These are phyloP conservation scores for Dolichoris vasculosae DNA, from an alignment of 1,140 invertebrate species.

Conservation along the genomic window DNA sequence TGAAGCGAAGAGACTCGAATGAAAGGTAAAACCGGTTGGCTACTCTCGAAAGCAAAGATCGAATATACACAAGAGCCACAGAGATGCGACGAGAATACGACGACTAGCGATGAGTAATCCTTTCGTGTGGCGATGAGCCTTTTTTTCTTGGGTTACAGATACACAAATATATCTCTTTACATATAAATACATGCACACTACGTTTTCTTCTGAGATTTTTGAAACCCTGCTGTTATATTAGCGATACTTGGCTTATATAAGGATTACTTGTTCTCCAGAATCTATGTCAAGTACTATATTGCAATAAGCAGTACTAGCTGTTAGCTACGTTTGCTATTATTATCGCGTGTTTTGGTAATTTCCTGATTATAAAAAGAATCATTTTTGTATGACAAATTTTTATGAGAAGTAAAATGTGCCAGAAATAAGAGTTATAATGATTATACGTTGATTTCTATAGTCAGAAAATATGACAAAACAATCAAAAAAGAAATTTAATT, in stretches of 20 bases:
- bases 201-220: slow-evolving; percentile 23
- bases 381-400: too few relatives aligned
- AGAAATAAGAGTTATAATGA: too few relatives aligned
- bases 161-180: background rate
- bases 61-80: slow-evolving; percentile 39
- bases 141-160: slow-evolving; percentile 5
- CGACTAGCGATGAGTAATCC: slow-evolving; percentile 47
- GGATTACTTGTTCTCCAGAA: slow-evolving; percentile 3
- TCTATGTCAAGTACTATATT: slow-evolving; percentile 39
- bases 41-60: slow-evolving; percentile 25
- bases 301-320: background rate
- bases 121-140: slow-evolving; percentile 33
- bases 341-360: too few relatives aligned
- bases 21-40: slow-evolving; percentile 47
- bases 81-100: background rate
- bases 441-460: too few relatives aligned
- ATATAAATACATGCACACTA: background rate
- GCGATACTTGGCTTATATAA: background rate
- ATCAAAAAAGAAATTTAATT: too few relatives aligned
- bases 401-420: too few relatives aligned
- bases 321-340: too few relatives aligned
- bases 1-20: slow-evolving; percentile 19
- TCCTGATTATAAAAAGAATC: too few relatives aligned
- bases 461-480: too few relatives aligned
- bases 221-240: slow-evolving; percentile 35